These are phyloP conservation scores for Cantharis lateralis DNA, from an alignment of 2,888 invertebrate species.

Conservation along the genomic window DNA sequence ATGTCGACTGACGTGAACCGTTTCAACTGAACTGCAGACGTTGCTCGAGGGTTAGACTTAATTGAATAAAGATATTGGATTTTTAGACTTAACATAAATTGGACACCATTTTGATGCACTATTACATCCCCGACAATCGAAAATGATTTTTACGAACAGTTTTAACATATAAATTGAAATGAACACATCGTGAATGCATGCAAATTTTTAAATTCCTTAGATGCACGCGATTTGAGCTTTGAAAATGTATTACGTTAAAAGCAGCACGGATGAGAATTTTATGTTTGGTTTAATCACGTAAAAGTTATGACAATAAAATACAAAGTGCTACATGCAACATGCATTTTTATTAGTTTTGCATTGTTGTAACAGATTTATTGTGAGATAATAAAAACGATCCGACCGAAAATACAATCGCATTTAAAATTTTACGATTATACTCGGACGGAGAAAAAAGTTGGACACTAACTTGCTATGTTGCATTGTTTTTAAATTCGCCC, in stretches of 20 bases:
- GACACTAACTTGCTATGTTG: neutral
- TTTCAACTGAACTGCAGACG: constrained; percentile 25
- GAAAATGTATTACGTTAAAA: neutral
- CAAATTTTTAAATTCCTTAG: neutral
- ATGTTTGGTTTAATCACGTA: constrained; percentile 21
- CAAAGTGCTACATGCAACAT: constrained; percentile 31
- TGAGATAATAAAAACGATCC: constrained; percentile 14
- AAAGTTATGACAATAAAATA: constrained; percentile 27
- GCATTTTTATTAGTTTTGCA: constrained; percentile 24
- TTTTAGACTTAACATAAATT: constrained; percentile 14
- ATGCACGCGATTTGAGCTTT: neutral
- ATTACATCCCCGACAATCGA: neutral
- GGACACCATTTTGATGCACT: constrained; percentile 4
- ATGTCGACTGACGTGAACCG: constrained; percentile 37
- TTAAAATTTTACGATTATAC: constrained; percentile 18
- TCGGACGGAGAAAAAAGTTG: neutral
- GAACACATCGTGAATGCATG: neutral
- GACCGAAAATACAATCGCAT: constrained; percentile 15
- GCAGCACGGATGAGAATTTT: constrained; percentile 6
- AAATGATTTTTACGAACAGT: neutral
- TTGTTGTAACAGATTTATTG: constrained; percentile 19
- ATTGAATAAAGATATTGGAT: constrained; percentile 26
- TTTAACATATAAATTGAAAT: neutral
- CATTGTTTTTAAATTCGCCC: neutral
- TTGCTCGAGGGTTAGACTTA: constrained; percentile 22